phyloP scores from a whole-genome alignment of 2,888 invertebrate species.

The Teleiodes luculella region DNA sequence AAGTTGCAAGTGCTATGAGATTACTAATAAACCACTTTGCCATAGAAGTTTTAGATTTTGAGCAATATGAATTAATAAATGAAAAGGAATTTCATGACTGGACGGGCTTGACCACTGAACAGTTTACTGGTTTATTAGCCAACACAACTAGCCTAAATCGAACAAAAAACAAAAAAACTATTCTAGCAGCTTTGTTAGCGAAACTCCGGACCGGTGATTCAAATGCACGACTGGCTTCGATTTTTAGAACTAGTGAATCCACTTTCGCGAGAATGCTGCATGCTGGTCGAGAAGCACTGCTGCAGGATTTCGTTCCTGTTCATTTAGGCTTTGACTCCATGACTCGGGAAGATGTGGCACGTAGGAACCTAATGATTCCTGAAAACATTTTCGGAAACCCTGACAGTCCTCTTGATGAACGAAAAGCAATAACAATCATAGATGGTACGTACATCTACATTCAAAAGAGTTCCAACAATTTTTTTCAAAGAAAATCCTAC shows the following conservation, averaged over 20 bases:
- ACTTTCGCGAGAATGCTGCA: neutral
- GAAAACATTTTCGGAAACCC: constrained; percentile 14
- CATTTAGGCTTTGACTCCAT: constrained; percentile 12
- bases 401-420: constrained; percentile 11
- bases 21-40: no score
- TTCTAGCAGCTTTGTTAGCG: constrained; percentile 14
- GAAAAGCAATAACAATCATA: constrained; percentile 15
- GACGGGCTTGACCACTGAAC: constrained; percentile 5
- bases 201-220: constrained; percentile 5
- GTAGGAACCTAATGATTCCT: constrained; percentile 15
- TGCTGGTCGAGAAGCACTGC: neutral
- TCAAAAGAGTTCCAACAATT: constrained; percentile 20
- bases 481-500: constrained; percentile 20
- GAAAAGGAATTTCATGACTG: constrained; percentile 5
- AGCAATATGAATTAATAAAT: constrained; percentile 8
- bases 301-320: constrained; percentile 1
- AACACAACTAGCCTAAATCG: constrained; percentile 9
- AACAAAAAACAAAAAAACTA: constrained; percentile 8
- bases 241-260: neutral
- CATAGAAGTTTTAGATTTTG: constrained; percentile 18
- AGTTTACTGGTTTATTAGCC: constrained; percentile 15
- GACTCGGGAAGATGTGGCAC: constrained; percentile 13
- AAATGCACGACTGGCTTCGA: constrained; percentile 2
- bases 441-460: constrained; percentile 17
- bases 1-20: no score